Evolutionary conservation across 2,113 vertebrate genomes (phyloP), one percentile per base, ranked within the genome.

Genomic region (Paralichthys olivaceus): DNA sequence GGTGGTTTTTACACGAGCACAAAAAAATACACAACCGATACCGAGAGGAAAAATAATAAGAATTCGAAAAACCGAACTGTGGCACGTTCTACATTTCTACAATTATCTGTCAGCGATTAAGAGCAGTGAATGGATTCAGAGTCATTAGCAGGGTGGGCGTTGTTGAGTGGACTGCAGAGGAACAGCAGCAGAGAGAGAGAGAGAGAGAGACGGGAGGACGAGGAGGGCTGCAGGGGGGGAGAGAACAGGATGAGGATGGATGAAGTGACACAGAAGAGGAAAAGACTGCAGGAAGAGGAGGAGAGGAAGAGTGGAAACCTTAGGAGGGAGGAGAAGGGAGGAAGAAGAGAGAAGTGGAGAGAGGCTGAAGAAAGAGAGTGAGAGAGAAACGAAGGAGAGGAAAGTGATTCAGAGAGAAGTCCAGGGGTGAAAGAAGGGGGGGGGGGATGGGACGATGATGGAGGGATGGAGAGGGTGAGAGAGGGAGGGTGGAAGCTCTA

Each of bases 71-170:
- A 20, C 7, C 29, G 6, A 72, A 49, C 26, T 53, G 53, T 59
- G 66, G 70, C 23, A 47, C 68, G 69, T 55, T 86, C 66, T 77
- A 64, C 58, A 15, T 79, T 84, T 74, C 77, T 69, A 77, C 72
- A 75, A 79, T 85, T 69, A 87, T 85, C 72, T 75, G 72, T 69
- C 61, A 58, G 74, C 74, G 78, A 77, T 81, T 83, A 83, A 65
- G 77, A 76, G 79, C 79, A 32, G 9, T 14, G 51, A 23, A 87
- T 87, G 78, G 80, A 87, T 87, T 47, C 19, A 55, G 76, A 19
- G 69, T 87, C 75, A 84, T 87, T 85, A 89, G 28, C 77, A 72
- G 60, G 65, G 69, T 26, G 55, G 56, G 69, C 69, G 49, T 59
- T 67, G 75, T 34, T 65, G 81, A 82, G 87, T 72, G 73, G 49